Percentiles rank a stretch among this genome's conserved stretches.
These are phyloP conservation scores for Tamandua tetradactyla DNA, from an alignment of 2,797 vertebrate genomes.

Conservation along the genomic window DNA sequence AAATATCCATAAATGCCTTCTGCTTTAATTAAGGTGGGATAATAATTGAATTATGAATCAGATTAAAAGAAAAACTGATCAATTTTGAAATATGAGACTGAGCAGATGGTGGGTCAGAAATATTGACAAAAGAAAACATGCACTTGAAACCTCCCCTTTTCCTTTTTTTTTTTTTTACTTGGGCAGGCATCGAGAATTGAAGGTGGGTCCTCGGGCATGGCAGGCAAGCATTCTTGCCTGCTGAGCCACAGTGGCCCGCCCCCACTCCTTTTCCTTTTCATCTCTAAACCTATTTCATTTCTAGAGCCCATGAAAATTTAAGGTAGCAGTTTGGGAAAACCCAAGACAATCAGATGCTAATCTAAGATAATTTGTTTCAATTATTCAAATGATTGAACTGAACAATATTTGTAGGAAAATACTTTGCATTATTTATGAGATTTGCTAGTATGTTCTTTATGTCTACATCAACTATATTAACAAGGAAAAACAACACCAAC, in stretches of 20 bases:
- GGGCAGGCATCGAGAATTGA: no score
- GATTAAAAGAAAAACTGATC: not conserved
- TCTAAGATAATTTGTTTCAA: slow-evolving; percentile 56
- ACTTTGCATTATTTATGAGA: slow-evolving; percentile 32
- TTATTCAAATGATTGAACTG: slow-evolving; percentile 10
- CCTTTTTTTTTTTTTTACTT: no score
- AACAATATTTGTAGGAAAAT: slow-evolving; percentile 14
- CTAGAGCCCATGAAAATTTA: slow-evolving; percentile 43
- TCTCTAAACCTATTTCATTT: slow-evolving; percentile 25
- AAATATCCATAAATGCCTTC: not conserved
- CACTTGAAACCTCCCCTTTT: not conserved
- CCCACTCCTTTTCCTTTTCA: not conserved
- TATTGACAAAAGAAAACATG: not conserved
- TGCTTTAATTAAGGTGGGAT: not conserved
- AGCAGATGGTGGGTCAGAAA: not conserved
- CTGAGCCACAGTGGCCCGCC: no score
- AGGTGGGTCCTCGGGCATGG: no score
- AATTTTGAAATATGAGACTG: not conserved
- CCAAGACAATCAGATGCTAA: slow-evolving; percentile 26
- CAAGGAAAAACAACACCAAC: not conserved
- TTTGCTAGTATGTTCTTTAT: not conserved
- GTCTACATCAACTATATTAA: not conserved
- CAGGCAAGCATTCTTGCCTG: no score
- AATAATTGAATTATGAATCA: not conserved
- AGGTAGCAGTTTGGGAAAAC: slow-evolving; percentile 34